A percentile compares a stretch with the other conserved stretches of the same genome.
Conservation (phyloP, 2,888 invertebrate species). For the Pandemis corylana region DNA sequence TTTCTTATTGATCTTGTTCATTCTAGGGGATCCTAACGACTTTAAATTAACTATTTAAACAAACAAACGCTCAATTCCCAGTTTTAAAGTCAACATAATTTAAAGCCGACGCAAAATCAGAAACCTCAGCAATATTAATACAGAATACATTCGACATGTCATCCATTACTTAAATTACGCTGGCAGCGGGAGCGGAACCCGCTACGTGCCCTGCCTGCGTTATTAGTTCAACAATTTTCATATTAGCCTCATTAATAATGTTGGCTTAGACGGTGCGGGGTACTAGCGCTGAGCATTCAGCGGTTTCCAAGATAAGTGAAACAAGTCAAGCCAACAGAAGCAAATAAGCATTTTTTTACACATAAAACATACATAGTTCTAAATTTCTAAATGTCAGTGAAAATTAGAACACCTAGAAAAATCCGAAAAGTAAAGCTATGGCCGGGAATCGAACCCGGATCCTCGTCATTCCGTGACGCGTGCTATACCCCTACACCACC, state of each 20-base stretch:
- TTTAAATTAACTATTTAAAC: background rate
- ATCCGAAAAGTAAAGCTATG: too few species aligned
- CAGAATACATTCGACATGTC: slow-evolving; percentile 39
- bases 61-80: too few species aligned
- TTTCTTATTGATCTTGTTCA: too few species aligned
- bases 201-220: slow-evolving; percentile 72
- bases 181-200: slow-evolving; percentile 29
- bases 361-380: too few species aligned
- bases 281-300: background rate
- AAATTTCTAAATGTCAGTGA: too few species aligned
- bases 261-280: slow-evolving; percentile 31
- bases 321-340: too few species aligned
- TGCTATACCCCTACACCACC: too few species aligned
- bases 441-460: too few species aligned
- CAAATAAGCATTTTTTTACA: too few species aligned
- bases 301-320: background rate
- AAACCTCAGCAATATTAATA: slow-evolving; percentile 15
- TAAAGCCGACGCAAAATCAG: slow-evolving; percentile 10
- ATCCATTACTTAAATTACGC: slow-evolving; percentile 23
- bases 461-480: too few species aligned
- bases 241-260: slow-evolving; percentile 80
- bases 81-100: background rate
- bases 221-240: slow-evolving; percentile 82
- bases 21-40: too few species aligned
- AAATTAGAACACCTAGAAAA: too few species aligned